Evolutionary conservation across 2,888 invertebrate species (phyloP).

Genomic region (Meteorus colon): DNA sequence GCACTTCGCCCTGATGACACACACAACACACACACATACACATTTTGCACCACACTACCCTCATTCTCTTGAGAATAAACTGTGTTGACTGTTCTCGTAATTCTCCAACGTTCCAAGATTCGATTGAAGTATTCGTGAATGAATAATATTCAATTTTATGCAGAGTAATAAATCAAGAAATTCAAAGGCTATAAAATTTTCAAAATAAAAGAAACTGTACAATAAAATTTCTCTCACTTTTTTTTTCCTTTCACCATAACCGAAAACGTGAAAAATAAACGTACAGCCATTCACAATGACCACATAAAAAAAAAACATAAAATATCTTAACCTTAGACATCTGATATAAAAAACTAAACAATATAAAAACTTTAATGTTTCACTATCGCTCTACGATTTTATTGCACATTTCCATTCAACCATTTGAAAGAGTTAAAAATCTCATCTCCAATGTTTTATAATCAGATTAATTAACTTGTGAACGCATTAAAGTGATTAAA

Average conservation of each 20-base stretch:
- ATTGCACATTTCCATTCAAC: background rate
- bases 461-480: slow-evolving; percentile 10
- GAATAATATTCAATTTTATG: slow-evolving; percentile 4
- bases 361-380: background rate
- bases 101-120: background rate
- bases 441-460: slow-evolving; percentile 13
- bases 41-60: no score
- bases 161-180: background rate
- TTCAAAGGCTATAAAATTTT: background rate
- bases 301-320: background rate
- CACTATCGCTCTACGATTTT: background rate
- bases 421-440: slow-evolving; percentile 15
- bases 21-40: background rate
- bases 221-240: background rate
- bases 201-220: background rate
- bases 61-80: slow-evolving; percentile 13
- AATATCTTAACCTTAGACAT: background rate
- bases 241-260: background rate
- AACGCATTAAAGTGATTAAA: slow-evolving; percentile 12
- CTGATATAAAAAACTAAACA: background rate
- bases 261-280: background rate
- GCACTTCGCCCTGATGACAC: slow-evolving; percentile 29
- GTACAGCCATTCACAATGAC: background rate
- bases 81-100: slow-evolving; percentile 2
- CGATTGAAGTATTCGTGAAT: background rate